Evolutionary conservation across 30 jellyfish, hydroid and myxozoan genomes (phyloP), one percentile per base, ranked within the genome.

Genomic region (Rhopilema esculentum): DNA sequence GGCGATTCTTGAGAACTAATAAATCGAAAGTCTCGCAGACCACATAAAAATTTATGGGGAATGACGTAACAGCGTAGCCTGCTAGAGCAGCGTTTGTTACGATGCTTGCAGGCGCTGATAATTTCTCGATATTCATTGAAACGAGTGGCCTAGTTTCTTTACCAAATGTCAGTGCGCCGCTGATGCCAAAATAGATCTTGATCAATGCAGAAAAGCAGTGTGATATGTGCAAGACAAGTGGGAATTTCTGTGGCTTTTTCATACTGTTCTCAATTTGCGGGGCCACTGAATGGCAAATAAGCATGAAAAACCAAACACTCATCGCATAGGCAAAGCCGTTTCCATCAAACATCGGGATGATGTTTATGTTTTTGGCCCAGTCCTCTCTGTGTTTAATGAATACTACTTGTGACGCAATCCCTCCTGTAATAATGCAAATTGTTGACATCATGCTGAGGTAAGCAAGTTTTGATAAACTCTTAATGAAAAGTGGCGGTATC

Each of bases 131-230:
- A 76, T 91, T 91, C 71, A 74, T 16, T 29, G 93, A 52, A 27
- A 78, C 95, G 21, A 78, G 77, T 1, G 83, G 83, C 49, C 80
- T 69, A 25, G 95, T 84, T 20, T 40, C 71, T 9, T 19, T 28
- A 20, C 97, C 97, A 91, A 83, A 91, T 24, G 97, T 74, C 30
- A 84, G 77, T 8, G 92, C 94, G 20, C 95, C 97, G 22, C 84
- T 52, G 29, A 85, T 28, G 0, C 89, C 97, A 22, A 91, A 77
- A 21, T 72, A 65, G 16, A 72, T 62, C 33, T 91, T 91, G 69
- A 75, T 61, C 26, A 84, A 20, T 9, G 91, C 50, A 7, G 92
- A 61, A 29, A 72, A 52, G 12, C 64, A 4, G 27, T 28, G 86
- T 8, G 95, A 84, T 25, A 40, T 72, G 40, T 77, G 83, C 27